These are phyloP conservation scores for Aspidoscelis tigris DNA, from an alignment of 2,113 vertebrate genomes.

Conservation along the genomic window DNA sequence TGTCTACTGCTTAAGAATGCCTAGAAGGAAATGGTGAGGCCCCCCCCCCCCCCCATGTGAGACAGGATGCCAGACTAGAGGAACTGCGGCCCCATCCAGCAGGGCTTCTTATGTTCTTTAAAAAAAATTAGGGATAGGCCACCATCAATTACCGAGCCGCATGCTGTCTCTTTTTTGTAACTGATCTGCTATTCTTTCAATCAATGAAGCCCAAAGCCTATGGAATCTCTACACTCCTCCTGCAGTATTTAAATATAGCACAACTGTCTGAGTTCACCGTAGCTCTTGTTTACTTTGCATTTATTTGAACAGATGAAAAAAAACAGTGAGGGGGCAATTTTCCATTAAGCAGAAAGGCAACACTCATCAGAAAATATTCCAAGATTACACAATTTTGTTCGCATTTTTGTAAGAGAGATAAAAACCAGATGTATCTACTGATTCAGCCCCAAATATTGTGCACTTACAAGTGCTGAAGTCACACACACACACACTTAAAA, in stretches of 20 bases:
- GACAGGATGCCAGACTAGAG: too few species aligned
- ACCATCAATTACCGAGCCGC: too few species aligned
- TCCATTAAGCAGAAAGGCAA: slow-evolving; percentile 29
- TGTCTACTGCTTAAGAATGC: too few species aligned
- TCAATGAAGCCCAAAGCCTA: not conserved
- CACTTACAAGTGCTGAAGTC: not conserved
- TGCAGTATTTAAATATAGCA: not conserved
- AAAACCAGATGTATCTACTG: slow-evolving; percentile 7
- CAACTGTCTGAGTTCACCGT: not conserved
- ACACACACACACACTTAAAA: not conserved
- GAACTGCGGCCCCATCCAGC: too few species aligned
- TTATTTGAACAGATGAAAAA: slow-evolving; percentile 22
- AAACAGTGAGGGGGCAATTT: slow-evolving; percentile 12
- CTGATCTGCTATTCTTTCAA: not conserved
- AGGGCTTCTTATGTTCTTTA: too few species aligned
- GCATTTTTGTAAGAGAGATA: slow-evolving; percentile 6
- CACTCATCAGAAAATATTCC: slow-evolving; percentile 33
- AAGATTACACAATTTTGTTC: slow-evolving; percentile 31
- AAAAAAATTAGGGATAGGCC: too few species aligned
- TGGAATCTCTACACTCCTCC: not conserved
- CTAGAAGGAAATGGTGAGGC: too few species aligned
- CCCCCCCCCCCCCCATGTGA: too few species aligned
- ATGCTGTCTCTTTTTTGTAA: too few species aligned
- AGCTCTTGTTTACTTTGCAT: not conserved
- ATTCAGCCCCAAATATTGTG: slow-evolving; percentile 19